Percentiles rank a stretch among this genome's conserved stretches.
These are phyloP conservation scores for Upupa epops DNA, from an alignment of 2,113 vertebrate genomes.

Conservation along the genomic window DNA sequence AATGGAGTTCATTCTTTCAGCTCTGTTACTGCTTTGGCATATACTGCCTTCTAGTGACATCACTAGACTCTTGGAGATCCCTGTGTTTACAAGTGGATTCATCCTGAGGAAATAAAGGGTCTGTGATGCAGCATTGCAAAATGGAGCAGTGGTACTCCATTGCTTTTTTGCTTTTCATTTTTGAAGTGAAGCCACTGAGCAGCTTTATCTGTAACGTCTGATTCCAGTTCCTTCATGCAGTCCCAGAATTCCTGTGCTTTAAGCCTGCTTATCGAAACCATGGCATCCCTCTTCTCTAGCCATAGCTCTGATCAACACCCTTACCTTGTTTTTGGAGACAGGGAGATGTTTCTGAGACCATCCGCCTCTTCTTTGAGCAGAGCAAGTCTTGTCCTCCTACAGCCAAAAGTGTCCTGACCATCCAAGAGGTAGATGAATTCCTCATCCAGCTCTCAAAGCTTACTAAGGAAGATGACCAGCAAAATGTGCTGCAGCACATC, in stretches of 20 bases:
- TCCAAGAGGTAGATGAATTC: constrained; percentile 93
- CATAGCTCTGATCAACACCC: neutral
- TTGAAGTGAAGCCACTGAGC: neutral
- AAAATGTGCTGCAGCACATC: constrained; percentile 86
- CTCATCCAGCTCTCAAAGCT: constrained; percentile 86
- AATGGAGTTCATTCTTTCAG: neutral
- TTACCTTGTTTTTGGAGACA: constrained; percentile 53
- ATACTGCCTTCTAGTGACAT: neutral
- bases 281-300: neutral
- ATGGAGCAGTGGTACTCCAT: neutral
- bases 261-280: neutral
- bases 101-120: neutral
- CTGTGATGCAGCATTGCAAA: neutral
- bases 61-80: neutral
- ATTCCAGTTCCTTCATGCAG: neutral
- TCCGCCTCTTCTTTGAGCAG: constrained; percentile 94
- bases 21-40: neutral
- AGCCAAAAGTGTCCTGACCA: constrained; percentile 90
- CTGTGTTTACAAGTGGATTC: neutral
- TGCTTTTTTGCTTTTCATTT: neutral
- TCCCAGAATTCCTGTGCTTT: neutral
- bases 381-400: constrained; percentile 89
- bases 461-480: constrained; percentile 98
- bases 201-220: neutral
- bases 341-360: constrained; percentile 96